These are phyloP conservation scores for Diadophis punctatus DNA, from an alignment of 2,113 vertebrate genomes.

Conservation along the genomic window DNA sequence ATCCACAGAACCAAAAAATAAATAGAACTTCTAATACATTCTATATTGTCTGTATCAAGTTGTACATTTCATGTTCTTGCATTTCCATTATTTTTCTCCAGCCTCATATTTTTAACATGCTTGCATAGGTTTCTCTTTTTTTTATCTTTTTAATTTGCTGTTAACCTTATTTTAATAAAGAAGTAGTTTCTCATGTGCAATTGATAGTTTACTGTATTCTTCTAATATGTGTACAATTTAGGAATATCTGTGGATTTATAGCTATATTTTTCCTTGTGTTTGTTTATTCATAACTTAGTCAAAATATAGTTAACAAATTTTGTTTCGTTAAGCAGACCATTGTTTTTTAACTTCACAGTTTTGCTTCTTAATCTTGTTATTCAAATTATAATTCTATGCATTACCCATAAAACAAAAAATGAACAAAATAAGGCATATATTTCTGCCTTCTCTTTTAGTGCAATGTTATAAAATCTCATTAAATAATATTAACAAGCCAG, in stretches of 20 bases:
- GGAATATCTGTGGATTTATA: background rate
- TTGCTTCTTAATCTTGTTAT: background rate
- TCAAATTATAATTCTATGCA: background rate
- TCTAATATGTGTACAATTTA: background rate
- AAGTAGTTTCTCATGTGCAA: background rate
- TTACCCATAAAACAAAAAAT: background rate
- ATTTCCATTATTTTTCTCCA: background rate
- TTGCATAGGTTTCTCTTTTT: background rate
- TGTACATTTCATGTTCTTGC: background rate
- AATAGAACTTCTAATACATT: slow-evolving; percentile 9
- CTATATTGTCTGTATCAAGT: background rate
- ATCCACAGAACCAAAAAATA: slow-evolving; percentile 25
- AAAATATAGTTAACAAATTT: background rate
- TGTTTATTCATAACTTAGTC: background rate
- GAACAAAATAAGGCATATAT: background rate
- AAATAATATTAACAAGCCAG: background rate
- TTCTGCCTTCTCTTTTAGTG: background rate
- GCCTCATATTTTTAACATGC: background rate
- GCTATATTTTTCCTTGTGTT: background rate
- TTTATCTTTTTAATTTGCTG: background rate
- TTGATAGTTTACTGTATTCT: background rate
- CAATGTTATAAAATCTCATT: slow-evolving; percentile 7
- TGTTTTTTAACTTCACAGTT: background rate
- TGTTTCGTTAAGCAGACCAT: background rate
- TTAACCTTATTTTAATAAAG: background rate